phyloP scores from a whole-genome alignment of 2,888 invertebrate genomes.

The Helleia helle region DNA sequence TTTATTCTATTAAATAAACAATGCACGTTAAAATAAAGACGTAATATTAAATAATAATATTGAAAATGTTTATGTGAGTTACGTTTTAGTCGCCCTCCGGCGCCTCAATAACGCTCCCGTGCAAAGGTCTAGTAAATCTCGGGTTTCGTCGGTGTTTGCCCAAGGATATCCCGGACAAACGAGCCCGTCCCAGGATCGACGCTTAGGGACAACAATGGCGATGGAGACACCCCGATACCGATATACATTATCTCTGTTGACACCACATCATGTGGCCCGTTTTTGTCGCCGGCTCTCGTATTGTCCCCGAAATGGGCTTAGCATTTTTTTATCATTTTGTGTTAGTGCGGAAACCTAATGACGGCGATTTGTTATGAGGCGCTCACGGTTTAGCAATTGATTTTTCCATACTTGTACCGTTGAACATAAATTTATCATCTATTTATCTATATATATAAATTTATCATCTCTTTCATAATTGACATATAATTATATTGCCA shows the following conservation, averaged over 20 bases:
- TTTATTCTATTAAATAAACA: neutral
- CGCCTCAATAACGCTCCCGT: constrained; percentile 56
- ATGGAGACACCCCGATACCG: constrained; percentile 56
- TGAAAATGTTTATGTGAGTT: constrained; percentile 51
- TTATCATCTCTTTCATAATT: no score
- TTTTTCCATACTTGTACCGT: neutral
- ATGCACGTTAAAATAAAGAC: constrained; percentile 21
- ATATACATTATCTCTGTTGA: constrained; percentile 67
- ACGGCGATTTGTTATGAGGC: constrained; percentile 4
- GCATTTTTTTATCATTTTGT: constrained; percentile 25
- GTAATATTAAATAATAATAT: constrained; percentile 14
- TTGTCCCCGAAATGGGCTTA: constrained; percentile 51
- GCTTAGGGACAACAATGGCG: constrained; percentile 61
- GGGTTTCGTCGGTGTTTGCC: constrained; percentile 65
- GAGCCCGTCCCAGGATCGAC: constrained; percentile 56
- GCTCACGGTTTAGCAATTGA: no score
- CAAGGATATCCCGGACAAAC: constrained; percentile 68
- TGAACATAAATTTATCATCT: no score
- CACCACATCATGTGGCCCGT: constrained; percentile 62
- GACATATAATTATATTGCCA: neutral
- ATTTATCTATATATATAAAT: no score
- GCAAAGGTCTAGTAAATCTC: constrained; percentile 66
- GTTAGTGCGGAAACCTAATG: constrained; percentile 18
- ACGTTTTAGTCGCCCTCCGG: constrained; percentile 33
- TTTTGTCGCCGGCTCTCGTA: constrained; percentile 58